These are phyloP conservation scores for Panagrolaimus sp. DNA, from an alignment of 1,140 invertebrate species.

Conservation along the genomic window DNA sequence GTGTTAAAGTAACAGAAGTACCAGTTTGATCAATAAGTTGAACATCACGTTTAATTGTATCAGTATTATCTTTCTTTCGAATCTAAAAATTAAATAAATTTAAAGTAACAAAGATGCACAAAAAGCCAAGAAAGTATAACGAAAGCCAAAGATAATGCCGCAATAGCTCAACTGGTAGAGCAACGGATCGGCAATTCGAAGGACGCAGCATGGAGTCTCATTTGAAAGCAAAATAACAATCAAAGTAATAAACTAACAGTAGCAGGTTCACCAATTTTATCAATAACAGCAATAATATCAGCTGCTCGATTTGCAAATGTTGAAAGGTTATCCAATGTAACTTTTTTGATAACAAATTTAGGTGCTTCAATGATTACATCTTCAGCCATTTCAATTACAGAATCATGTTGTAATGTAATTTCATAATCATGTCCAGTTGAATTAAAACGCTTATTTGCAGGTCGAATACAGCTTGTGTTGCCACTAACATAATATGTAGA, in stretches of 20 bases:
- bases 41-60: conserved; percentile 84
- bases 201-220: too few relatives aligned
- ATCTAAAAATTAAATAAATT: not conserved
- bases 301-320: conserved; percentile 18
- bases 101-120: not conserved
- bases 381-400: conserved; percentile 63
- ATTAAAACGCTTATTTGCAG: conserved; percentile 82
- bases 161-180: too few relatives aligned
- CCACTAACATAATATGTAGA: conserved; percentile 80
- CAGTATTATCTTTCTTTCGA: conserved; percentile 64
- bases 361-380: conserved; percentile 56
- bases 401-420: conserved; percentile 78
- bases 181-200: too few relatives aligned
- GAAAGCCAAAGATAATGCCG: too few relatives aligned
- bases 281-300: conserved; percentile 85
- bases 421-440: conserved; percentile 88
- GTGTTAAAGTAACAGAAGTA: conserved; percentile 67
- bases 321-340: not conserved
- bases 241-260: conserved; percentile 67
- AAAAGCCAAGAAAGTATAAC: too few relatives aligned
- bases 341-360: not conserved
- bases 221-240: too few relatives aligned
- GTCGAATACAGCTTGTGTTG: conserved; percentile 66
- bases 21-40: conserved; percentile 77
- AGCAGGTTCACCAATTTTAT: conserved; percentile 68